These are phyloP conservation scores for Drosophila falleni DNA, from an alignment of 2,888 invertebrate genomes.

Conservation along the genomic window DNA sequence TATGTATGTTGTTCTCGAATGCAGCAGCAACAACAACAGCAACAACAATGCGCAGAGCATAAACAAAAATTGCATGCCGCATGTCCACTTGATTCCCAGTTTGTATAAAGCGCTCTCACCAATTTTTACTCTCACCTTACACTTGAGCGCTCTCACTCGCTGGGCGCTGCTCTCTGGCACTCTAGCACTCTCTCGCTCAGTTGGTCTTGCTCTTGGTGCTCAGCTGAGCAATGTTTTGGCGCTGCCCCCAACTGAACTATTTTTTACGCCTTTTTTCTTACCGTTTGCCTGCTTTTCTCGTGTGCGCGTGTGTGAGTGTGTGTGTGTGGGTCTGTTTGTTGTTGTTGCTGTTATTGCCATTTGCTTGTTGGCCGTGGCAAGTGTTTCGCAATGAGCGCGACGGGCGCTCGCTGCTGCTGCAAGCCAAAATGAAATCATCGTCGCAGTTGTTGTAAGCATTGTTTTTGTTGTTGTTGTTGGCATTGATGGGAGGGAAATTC, in stretches of 20 bases:
- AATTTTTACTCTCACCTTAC: slow-evolving; percentile 33
- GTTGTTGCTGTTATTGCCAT: slow-evolving; percentile 56
- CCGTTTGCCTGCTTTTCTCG: slow-evolving; percentile 72
- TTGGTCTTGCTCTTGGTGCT: slow-evolving; percentile 61
- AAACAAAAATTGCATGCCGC: slow-evolving; percentile 71
- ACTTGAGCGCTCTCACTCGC: slow-evolving; percentile 23
- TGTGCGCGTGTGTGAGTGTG: slow-evolving; percentile 20
- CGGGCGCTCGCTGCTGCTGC: slow-evolving; percentile 62
- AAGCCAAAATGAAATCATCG: slow-evolving; percentile 80
- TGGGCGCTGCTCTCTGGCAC: slow-evolving; percentile 11
- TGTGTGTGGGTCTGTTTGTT: slow-evolving; percentile 24
- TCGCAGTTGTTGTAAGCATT: slow-evolving; percentile 22
- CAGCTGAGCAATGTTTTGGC: slow-evolving; percentile 62
- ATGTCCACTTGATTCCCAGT: slow-evolving; percentile 39
- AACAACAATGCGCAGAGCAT: slow-evolving; percentile 54
- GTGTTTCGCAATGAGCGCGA: slow-evolving; percentile 83
- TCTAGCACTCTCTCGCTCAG: slow-evolving; percentile 18
- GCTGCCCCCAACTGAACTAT: slow-evolving; percentile 72
- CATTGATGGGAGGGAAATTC: slow-evolving; percentile 81
- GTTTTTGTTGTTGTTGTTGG: slow-evolving; percentile 41
- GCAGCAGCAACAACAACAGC: slow-evolving; percentile 15
- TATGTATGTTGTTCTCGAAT: slow-evolving; percentile 7
- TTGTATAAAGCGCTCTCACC: slow-evolving; percentile 45
- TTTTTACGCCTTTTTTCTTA: slow-evolving; percentile 66
- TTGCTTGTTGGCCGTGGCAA: slow-evolving; percentile 80